These are phyloP conservation scores for Hapalemur alaotrensis DNA, from an alignment of 2,797 vertebrate genomes.

Conservation along the genomic window DNA sequence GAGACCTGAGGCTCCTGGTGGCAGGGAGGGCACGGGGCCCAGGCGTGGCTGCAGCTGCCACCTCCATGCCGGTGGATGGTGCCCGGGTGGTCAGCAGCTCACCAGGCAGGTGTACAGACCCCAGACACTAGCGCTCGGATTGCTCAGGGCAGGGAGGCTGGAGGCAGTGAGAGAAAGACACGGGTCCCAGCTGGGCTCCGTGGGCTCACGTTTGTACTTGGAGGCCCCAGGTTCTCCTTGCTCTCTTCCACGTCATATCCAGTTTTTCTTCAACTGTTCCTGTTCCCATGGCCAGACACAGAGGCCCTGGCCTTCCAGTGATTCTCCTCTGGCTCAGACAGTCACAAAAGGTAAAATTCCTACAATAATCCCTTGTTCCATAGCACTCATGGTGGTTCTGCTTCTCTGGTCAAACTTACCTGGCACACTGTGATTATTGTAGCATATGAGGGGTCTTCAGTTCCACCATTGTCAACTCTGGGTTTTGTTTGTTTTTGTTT, in stretches of 20 bases:
- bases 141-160: background rate
- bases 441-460: background rate
- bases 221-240: background rate
- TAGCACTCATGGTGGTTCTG: background rate
- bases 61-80: background rate
- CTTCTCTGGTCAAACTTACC: background rate
- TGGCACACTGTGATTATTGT: background rate
- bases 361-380: background rate
- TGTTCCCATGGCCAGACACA: background rate
- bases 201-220: background rate
- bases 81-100: background rate
- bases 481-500: background rate
- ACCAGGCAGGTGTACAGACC: background rate
- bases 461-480: background rate
- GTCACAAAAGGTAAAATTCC: too few species aligned
- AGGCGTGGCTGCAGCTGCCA: background rate
- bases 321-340: background rate
- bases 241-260: background rate
- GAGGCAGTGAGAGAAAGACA: background rate
- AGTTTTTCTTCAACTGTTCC: background rate
- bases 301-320: background rate
- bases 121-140: background rate
- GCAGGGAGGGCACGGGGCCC: background rate
- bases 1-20: background rate
- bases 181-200: too few species aligned